phyloP scores from a whole-genome alignment of 2,888 invertebrate species.

The Eristalis arbustorum region DNA sequence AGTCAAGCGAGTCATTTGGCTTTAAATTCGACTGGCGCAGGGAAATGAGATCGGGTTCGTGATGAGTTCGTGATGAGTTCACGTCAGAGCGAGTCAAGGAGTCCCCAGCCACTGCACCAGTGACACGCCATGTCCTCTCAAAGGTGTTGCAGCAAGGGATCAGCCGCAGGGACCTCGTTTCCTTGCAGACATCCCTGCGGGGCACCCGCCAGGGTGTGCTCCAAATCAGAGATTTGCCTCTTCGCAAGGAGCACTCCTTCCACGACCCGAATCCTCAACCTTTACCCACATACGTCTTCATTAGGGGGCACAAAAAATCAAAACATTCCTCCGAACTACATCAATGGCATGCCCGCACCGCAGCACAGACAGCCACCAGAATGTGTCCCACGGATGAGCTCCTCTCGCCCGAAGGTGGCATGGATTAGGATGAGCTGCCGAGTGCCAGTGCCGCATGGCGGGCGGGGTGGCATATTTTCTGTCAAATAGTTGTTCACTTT shows the following conservation, averaged over 20 bases:
- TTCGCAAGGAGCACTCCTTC: not conserved
- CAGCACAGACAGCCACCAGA: not conserved
- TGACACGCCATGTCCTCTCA: too few species aligned
- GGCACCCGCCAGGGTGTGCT: not conserved
- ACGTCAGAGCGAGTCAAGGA: too few species aligned
- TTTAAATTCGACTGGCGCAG: too few species aligned
- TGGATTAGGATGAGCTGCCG: not conserved
- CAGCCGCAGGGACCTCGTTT: too few species aligned
- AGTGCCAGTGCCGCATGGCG: too few species aligned
- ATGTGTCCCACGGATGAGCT: not conserved
- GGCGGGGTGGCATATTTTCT: constrained; percentile 52
- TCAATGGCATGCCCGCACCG: constrained; percentile 3
- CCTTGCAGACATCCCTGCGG: not conserved
- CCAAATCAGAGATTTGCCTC: not conserved
- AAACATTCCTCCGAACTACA: constrained; percentile 25
- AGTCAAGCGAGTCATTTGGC: too few species aligned
- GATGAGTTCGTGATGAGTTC: too few species aligned
- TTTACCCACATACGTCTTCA: not conserved
- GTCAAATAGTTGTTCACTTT: constrained; percentile 68
- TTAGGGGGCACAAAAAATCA: constrained; percentile 18
- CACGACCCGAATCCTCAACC: not conserved
- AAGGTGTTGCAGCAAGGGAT: too few species aligned
- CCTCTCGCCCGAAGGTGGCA: not conserved
- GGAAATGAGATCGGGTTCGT: too few species aligned
- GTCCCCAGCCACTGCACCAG: too few species aligned